Conservation (phyloP, 2,113 vertebrate species). For the Falco punctatus region DNA sequence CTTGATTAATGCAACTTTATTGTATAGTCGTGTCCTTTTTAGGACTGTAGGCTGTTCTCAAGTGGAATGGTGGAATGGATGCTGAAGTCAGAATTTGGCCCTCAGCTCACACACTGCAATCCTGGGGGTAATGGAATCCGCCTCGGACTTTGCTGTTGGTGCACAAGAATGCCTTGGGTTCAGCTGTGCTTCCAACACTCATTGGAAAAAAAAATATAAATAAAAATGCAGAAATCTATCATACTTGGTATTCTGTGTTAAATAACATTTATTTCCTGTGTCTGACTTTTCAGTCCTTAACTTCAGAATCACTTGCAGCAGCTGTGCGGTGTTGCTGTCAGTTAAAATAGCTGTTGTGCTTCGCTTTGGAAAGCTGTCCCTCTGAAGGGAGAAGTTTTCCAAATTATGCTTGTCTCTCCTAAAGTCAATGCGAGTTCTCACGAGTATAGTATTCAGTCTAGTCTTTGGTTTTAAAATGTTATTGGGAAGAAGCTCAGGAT, state of each 20-base stretch:
- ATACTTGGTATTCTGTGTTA: background rate
- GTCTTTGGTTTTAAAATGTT: background rate
- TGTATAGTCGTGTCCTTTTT: background rate
- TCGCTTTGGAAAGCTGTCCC: background rate
- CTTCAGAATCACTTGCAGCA: background rate
- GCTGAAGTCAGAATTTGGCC: background rate
- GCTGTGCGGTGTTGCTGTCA: background rate
- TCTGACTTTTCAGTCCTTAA: background rate
- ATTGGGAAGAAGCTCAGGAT: background rate
- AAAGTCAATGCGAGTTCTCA: background rate
- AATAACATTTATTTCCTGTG: background rate
- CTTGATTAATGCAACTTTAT: background rate
- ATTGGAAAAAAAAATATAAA: fast-evolving
- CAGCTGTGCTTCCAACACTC: background rate
- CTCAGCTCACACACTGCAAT: background rate
- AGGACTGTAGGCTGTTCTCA: background rate
- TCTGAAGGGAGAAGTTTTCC: background rate
- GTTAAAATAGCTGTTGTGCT: background rate
- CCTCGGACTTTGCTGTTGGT: background rate
- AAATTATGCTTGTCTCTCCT: background rate
- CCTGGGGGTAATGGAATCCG: background rate
- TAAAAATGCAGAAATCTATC: background rate
- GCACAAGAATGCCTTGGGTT: background rate
- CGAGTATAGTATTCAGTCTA: background rate
- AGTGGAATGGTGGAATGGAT: background rate